These are phyloP conservation scores for Fregata magnificens DNA, from an alignment of 2,113 vertebrate genomes.

Conservation along the genomic window DNA sequence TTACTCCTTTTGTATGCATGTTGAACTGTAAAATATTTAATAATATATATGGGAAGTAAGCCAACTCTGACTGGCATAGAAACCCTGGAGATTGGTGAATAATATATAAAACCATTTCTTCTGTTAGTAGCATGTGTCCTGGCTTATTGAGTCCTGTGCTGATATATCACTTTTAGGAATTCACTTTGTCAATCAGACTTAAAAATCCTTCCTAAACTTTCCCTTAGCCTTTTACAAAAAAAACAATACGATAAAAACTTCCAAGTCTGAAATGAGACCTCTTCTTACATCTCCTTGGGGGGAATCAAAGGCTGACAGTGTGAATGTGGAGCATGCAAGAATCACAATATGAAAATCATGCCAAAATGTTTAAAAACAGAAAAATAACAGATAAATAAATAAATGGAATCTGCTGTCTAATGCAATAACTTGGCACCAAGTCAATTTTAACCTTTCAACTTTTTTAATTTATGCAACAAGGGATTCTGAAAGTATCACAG, in stretches of 20 bases:
- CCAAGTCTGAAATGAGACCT: constrained; percentile 16
- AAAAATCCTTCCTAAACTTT: constrained; percentile 46
- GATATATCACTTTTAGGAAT: constrained; percentile 52
- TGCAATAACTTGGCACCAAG: constrained; percentile 47
- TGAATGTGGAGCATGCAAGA: constrained; percentile 45
- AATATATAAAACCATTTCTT: constrained; percentile 64
- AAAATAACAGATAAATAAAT: constrained; percentile 65
- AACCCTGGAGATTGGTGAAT: constrained; percentile 56
- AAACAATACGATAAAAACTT: constrained; percentile 41
- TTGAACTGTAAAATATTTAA: constrained; percentile 69
- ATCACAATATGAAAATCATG: constrained; percentile 61
- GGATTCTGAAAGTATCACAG: background rate
- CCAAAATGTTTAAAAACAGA: constrained; percentile 60
- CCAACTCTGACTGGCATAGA: constrained; percentile 47
- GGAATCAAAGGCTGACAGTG: constrained; percentile 63
- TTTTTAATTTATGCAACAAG: constrained; percentile 42
- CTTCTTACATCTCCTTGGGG: constrained; percentile 42
- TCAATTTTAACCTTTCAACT: constrained; percentile 57
- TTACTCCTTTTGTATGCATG: constrained; percentile 60
- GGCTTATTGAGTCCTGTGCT: constrained; percentile 22
- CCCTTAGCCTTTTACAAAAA: background rate
- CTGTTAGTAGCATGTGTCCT: constrained; percentile 47
- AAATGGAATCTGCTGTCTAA: constrained; percentile 64
- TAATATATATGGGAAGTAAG: constrained; percentile 66
- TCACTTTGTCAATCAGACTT: constrained; percentile 51